Percentiles rank a stretch among this genome's conserved stretches.
Evolutionary conservation across 2,113 vertebrate genomes (phyloP).

Genomic region (Panthera tigris): DNA sequence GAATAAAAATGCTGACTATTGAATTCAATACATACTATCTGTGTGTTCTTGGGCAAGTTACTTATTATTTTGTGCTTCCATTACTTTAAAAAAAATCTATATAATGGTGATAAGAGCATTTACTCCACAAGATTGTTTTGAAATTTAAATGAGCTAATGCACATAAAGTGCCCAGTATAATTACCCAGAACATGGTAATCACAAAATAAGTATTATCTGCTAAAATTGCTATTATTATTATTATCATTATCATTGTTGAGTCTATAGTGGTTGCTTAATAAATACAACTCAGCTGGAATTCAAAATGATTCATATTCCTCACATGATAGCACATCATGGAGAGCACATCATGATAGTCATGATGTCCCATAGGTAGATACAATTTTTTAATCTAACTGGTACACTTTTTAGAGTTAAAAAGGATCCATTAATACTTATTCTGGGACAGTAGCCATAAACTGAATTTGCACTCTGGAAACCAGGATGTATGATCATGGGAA

Average conservation of each 20-base stretch:
- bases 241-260: background rate
- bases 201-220: background rate
- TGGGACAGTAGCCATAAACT: background rate
- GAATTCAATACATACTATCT: background rate
- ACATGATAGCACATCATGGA: background rate
- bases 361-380: background rate
- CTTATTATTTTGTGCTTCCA: background rate
- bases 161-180: background rate
- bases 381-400: background rate
- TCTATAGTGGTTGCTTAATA: background rate
- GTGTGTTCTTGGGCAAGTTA: background rate
- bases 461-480: background rate
- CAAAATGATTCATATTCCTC: background rate
- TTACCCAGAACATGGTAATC: background rate
- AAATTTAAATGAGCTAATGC: slow-evolving; percentile 18
- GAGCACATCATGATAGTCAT: background rate
- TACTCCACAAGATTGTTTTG: background rate
- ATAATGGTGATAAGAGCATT: background rate
- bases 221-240: background rate
- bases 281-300: background rate
- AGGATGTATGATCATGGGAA: background rate
- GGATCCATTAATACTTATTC: background rate
- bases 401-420: background rate
- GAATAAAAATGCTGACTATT: background rate
- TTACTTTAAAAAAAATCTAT: background rate